Evolutionary conservation across 1,140 invertebrate species (phyloP).

Genomic region (Capitella teleta): DNA sequence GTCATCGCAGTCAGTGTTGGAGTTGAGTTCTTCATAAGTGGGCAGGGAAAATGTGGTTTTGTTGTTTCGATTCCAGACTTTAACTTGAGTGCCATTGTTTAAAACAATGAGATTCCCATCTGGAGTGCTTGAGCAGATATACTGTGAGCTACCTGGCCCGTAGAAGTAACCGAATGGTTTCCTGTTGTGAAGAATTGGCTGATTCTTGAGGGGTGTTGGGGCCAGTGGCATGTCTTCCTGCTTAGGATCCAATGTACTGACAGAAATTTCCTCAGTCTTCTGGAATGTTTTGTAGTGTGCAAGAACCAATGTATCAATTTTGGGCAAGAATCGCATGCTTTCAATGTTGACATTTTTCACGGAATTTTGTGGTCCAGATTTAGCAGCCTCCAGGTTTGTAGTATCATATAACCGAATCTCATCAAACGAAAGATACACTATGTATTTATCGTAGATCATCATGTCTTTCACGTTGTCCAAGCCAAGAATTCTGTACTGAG

Average conservation of each 20-base stretch:
- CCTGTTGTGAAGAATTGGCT: not conserved
- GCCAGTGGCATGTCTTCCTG: not conserved
- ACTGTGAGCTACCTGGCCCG: not conserved
- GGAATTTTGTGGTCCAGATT: too few species aligned
- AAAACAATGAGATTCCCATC: constrained; percentile 5
- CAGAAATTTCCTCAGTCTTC: too few species aligned
- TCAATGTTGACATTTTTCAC: too few species aligned
- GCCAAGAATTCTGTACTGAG: too few species aligned
- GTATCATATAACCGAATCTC: too few species aligned
- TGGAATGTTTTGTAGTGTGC: too few species aligned
- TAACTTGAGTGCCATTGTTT: constrained; percentile 3
- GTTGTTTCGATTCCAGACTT: constrained; percentile 1
- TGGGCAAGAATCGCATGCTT: too few species aligned
- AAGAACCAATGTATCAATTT: too few species aligned
- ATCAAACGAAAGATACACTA: too few species aligned
- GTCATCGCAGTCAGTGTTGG: not conserved
- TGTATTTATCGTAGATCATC: too few species aligned
- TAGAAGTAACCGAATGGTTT: constrained; percentile 3
- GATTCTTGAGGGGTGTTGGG: not conserved
- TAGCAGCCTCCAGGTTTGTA: too few species aligned
- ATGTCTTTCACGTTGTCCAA: too few species aligned
- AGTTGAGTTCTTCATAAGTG: not conserved
- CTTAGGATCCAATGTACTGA: not conserved
- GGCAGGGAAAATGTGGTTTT: not conserved
- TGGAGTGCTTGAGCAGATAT: not conserved